Evolutionary conservation across 2,888 invertebrate species (phyloP), one percentile per base, ranked within the genome.

Genomic region (Eledona agricola): DNA sequence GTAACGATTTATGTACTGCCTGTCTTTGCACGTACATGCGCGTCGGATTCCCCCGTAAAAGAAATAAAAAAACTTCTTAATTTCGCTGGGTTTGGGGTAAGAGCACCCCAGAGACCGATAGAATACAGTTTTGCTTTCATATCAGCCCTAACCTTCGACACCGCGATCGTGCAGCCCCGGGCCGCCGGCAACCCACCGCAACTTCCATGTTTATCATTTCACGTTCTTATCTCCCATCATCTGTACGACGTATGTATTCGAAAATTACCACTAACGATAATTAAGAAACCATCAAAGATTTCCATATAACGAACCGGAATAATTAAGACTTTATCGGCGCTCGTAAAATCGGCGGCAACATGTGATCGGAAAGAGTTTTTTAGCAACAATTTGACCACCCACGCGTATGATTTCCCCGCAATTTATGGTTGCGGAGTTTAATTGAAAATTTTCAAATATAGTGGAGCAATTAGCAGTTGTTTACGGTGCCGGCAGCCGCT

Each of bases 141-240:
- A 50, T 42, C 42, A 42, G 32, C 20, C 25, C 42, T 43, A 51
- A 37, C 51, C 35, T 45, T 38, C 51, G 43, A 51, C 45, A 51
- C 20, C 28, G 28, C 25, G 17, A 25, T 45, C 25, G 45, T 45
- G 34, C 23, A 16, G 45, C 34, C 45, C 25, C 25, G 32, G 15
- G 29, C 42, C 10, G 29, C 20, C 10, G 29, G 17, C 40, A 26
- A 38, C 26, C 38, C 26, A 38, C 29, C 26, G 29, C 42, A 20
- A 42, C 42, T 42, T 29, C 7, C 31, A 42, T 26, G 40, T 26
- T 38, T 38, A 26, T 38, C 26, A 38, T 38, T 38, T 32, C 11
- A 17, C 38, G 13, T 13, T 6, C 16, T 40, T 28, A 40, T 40
- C 40, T 17, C 13, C 17, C 22, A 38, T 16, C 15, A 35, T 35